These are phyloP conservation scores for Osmerus eperlanus DNA, from an alignment of 2,113 vertebrate species.

Conservation along the genomic window DNA sequence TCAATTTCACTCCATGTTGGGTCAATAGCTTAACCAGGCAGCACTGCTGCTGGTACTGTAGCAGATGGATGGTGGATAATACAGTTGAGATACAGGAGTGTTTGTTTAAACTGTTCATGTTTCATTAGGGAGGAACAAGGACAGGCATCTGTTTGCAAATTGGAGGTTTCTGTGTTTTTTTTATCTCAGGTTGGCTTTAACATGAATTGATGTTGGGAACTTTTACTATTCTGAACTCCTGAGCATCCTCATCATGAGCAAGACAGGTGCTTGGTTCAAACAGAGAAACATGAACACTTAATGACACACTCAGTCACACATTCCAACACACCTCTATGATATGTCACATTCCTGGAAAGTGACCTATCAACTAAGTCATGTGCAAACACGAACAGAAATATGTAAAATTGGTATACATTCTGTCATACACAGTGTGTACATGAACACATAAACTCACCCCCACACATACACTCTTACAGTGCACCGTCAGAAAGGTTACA, in stretches of 20 bases:
- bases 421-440: constrained; percentile 1
- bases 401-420: neutral
- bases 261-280: too few relatives aligned
- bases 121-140: neutral
- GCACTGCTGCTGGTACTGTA: neutral
- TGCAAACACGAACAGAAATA: too few relatives aligned
- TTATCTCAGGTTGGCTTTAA: neutral
- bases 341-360: too few relatives aligned
- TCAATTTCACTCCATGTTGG: neutral
- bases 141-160: neutral
- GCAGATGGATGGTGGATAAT: neutral
- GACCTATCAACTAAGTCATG: too few relatives aligned
- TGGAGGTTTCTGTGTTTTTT: neutral
- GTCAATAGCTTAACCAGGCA: neutral
- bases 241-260: too few relatives aligned
- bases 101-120: neutral
- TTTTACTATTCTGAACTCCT: too few relatives aligned
- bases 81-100: neutral
- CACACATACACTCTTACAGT: neutral
- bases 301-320: too few relatives aligned
- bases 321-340: too few relatives aligned
- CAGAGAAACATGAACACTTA: too few relatives aligned
- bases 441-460: neutral
- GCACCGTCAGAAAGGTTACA: neutral
- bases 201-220: neutral